phyloP scores from a whole-genome alignment of 2,797 vertebrate species.

The Enteromius fasciolatus region DNA sequence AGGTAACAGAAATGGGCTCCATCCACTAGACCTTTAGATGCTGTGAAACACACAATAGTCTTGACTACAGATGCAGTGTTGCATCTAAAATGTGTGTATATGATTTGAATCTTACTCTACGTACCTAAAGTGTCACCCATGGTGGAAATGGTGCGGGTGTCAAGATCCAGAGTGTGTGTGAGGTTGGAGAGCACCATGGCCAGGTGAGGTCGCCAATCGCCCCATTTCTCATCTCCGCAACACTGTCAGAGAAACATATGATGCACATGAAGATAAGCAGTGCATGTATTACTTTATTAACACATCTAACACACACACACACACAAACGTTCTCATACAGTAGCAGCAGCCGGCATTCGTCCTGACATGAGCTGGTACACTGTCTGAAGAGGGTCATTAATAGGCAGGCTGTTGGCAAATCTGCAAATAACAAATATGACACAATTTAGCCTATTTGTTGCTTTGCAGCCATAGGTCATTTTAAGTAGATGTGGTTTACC shows the following conservation, averaged over 20 bases:
- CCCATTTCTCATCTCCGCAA: conserved; percentile 98
- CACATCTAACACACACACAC: background rate
- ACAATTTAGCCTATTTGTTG: background rate
- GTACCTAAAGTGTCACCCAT: conserved; percentile 97
- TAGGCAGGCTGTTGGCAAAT: conserved; percentile 97
- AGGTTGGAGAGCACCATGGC: conserved; percentile 98
- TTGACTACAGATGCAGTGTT: background rate
- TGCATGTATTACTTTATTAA: background rate
- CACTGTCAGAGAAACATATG: conserved; percentile 76
- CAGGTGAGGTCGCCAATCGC: conserved; percentile 96
- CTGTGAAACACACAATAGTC: conserved; percentile 68
- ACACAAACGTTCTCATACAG: conserved; percentile 74
- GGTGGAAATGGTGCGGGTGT: conserved; percentile 89
- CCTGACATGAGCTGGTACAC: conserved; percentile 99
- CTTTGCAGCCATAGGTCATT: background rate
- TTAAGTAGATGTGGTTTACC: conserved; percentile 70
- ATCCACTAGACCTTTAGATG: conserved; percentile 90
- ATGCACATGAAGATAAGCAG: background rate
- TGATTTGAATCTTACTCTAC: background rate
- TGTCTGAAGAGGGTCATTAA: conserved; percentile 98
- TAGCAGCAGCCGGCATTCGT: conserved; percentile 95
- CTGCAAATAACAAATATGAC: conserved; percentile 67
- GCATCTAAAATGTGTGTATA: background rate
- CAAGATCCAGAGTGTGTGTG: conserved; percentile 87
- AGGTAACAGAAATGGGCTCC: conserved; percentile 98